Conservation (phyloP, 2,888 invertebrate genomes). For the Beris morrisii region DNA sequence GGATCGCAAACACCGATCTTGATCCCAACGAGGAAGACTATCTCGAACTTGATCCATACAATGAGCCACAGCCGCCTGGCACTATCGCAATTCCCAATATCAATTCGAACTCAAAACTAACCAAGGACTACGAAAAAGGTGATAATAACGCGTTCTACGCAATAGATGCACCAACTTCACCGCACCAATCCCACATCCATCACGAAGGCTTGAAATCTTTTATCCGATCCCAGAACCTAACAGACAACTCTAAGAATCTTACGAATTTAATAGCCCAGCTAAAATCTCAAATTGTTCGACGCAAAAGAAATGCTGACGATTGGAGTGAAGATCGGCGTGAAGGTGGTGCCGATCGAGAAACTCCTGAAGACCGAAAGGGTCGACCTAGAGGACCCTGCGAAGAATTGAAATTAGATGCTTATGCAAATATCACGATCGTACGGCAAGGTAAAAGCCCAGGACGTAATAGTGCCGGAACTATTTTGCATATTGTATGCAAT, state of each 20-base stretch:
- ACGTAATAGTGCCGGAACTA: constrained; percentile 74
- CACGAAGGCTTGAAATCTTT: not conserved
- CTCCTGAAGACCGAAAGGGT: constrained; percentile 32
- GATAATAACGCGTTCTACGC: not conserved
- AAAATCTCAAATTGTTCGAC: constrained; percentile 50
- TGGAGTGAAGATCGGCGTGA: constrained; percentile 23
- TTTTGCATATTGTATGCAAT: constrained; percentile 74
- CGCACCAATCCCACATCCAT: constrained; percentile 1
- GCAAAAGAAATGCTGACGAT: constrained; percentile 39
- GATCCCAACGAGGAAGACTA: constrained; percentile 28
- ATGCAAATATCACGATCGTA: constrained; percentile 65
- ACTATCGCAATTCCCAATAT: constrained; percentile 46
- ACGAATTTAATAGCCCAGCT: constrained; percentile 47
- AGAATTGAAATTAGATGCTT: constrained; percentile 50
- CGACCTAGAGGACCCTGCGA: constrained; percentile 69
- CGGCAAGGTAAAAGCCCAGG: constrained; percentile 71
- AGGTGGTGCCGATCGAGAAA: constrained; percentile 5
- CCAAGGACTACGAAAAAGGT: constrained; percentile 4
- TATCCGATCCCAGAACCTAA: not conserved
- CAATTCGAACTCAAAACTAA: constrained; percentile 39
- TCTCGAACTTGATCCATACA: constrained; percentile 19
- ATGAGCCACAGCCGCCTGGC: constrained; percentile 3
- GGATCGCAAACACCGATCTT: constrained; percentile 42
- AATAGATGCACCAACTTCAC: not conserved
- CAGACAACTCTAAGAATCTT: constrained; percentile 34